Base-by-base conservation (phyloP, 2,113 vertebrate species). In the Bufo gargarizans region DNA sequence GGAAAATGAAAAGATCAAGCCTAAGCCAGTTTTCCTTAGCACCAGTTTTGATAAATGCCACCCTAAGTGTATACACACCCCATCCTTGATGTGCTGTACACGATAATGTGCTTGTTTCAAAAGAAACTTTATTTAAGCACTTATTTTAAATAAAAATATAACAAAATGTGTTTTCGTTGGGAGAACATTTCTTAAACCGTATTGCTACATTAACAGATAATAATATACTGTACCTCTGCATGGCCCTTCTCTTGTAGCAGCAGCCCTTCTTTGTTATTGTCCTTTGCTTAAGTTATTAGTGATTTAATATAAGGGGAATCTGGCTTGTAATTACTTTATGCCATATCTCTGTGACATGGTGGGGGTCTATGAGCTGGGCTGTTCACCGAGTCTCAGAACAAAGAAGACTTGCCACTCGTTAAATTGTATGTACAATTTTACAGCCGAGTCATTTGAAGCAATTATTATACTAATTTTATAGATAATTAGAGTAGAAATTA, bases 401-500 rank as follows among this genome's bases (percentile, higher is more conserved):
- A 22, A 50, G 33, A 17, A 16, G 19, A 76, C 17, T 76, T 76
- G 47, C 72, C 17, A 49, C 14, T 47, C 1, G 5, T 5, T 76
- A 19, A 17, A 45, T 74, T 45, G 71, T 74, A 74, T 16, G 43
- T 17, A 47, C 33, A 47, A 49, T 50, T 76, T 49, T 50, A 47
- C 72, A 76, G 47, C 72, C 50, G 47, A 76, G 17, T 49, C 47
- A 71, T 76, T 76, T 76, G 56, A 59, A 81, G 78, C 55, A 59
- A 45, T 81, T 81, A 81, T 61, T n/a, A 79, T 79, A 59, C 13
- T 49, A 49, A 50, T 58, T 80, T 58, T 80, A 80, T 59, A 80
- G n/a, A 59, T 58, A 59, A 81, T 59, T 81, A 81, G 56, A 81
- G 58, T 61, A 59, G 56, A 61, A 81, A 81, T 81, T 81, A 81